Conservation (phyloP, 2,888 invertebrate species). For the Morpho helenor region DNA sequence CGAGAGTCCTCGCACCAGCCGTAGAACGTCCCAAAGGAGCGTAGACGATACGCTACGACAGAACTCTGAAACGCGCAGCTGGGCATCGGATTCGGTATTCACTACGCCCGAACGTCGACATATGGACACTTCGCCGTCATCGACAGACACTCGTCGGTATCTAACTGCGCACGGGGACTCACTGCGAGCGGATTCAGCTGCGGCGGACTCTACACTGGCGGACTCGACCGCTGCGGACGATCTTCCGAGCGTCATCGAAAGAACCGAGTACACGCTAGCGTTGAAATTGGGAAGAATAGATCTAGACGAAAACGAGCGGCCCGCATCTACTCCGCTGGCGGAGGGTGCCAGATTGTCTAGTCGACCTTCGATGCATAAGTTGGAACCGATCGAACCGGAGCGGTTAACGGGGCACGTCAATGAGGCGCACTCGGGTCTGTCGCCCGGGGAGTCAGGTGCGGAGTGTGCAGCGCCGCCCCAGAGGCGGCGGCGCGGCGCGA, state of each 20-base stretch:
- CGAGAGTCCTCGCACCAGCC: conserved; percentile 68
- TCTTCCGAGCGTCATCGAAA: conserved; percentile 62
- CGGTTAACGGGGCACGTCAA: conserved; percentile 42
- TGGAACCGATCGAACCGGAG: conserved; percentile 69
- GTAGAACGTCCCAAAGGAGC: conserved; percentile 66
- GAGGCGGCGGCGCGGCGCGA: conserved; percentile 53
- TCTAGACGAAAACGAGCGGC: conserved; percentile 48
- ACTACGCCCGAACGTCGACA: conserved; percentile 70
- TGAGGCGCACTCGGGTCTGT: conserved; percentile 36
- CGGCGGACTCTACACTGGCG: conserved; percentile 57
- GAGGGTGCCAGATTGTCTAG: conserved; percentile 61
- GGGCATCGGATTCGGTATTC: conserved; percentile 79
- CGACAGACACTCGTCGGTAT: conserved; percentile 52
- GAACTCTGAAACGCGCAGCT: conserved; percentile 75
- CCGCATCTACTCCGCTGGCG: conserved; percentile 45
- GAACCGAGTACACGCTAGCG: conserved; percentile 58
- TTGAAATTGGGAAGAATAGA: conserved; percentile 58
- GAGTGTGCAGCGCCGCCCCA: conserved; percentile 26
- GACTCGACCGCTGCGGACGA: conserved; percentile 66
- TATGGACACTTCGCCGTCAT: conserved; percentile 56
- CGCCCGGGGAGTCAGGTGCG: conserved; percentile 23
- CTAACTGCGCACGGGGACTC: conserved; percentile 48
- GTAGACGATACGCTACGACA: conserved; percentile 66
- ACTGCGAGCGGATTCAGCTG: conserved; percentile 50
- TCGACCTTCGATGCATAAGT: conserved; percentile 76